Evolutionary conservation across 2,113 vertebrate species (phyloP).

Genomic region (Trachemys scripta): DNA sequence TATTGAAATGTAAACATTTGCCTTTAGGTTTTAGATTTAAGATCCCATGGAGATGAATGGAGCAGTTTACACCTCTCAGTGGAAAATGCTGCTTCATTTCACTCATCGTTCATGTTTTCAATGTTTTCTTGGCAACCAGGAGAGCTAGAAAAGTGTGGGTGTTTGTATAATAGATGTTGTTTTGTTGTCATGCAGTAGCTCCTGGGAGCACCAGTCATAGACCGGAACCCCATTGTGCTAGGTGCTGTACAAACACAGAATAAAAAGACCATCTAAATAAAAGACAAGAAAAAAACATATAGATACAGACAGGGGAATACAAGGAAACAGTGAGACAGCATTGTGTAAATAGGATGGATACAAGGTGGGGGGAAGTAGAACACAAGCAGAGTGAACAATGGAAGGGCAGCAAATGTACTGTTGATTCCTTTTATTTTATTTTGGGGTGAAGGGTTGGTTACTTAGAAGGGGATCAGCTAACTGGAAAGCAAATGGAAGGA

Average conservation of each 20-base stretch:
- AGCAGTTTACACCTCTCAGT: neutral
- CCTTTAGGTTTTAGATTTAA: neutral
- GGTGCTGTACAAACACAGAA: neutral
- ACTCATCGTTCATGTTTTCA: neutral
- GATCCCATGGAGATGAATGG: neutral
- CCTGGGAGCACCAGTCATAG: neutral
- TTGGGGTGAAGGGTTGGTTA: neutral
- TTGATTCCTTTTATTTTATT: neutral
- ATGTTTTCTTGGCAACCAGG: neutral
- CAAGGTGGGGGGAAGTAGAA: neutral
- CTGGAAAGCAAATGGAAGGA: neutral
- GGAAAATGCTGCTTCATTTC: neutral
- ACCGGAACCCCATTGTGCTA: neutral
- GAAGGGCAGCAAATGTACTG: neutral
- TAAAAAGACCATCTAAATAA: neutral
- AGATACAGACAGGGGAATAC: neutral
- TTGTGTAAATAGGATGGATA: neutral
- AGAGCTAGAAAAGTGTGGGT: neutral
- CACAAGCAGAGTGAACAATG: neutral
- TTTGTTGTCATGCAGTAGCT: too few species aligned
- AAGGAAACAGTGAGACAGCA: neutral
- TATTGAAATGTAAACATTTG: neutral
- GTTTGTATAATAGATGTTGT: neutral
- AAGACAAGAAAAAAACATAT: neutral
- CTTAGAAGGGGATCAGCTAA: neutral